These are phyloP conservation scores for Salpingus planirostris DNA, from an alignment of 2,888 invertebrate genomes.

Conservation along the genomic window DNA sequence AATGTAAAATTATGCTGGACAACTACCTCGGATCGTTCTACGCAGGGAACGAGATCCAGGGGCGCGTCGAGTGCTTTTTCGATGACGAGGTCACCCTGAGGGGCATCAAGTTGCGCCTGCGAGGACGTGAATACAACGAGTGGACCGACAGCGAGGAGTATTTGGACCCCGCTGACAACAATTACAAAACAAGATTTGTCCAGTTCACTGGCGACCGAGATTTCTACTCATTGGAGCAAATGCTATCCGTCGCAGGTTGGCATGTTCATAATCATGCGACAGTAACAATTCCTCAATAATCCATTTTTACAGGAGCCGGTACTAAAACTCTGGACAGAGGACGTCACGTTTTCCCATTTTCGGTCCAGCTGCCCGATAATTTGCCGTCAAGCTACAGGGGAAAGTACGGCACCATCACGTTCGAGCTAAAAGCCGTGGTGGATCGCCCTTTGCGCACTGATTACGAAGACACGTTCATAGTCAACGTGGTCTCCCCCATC, in stretches of 20 bases:
- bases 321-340: conserved; percentile 23
- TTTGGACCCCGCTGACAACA: neutral
- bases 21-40: conserved; percentile 8
- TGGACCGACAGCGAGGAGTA: neutral
- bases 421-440: neutral
- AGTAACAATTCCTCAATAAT: neutral
- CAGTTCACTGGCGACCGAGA: too few species aligned
- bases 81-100: conserved; percentile 6
- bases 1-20: conserved; percentile 8
- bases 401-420: neutral
- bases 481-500: neutral
- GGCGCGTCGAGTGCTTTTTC: conserved; percentile 9
- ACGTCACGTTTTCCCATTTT: conserved; percentile 10
- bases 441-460: neutral
- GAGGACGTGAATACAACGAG: neutral
- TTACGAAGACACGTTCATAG: neutral
- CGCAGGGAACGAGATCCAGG: conserved; percentile 7
- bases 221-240: too few species aligned
- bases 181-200: too few species aligned
- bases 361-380: neutral
- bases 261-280: too few species aligned
- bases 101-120: neutral
- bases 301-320: conserved; percentile 21
- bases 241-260: too few species aligned
- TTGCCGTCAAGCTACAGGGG: neutral